Evolutionary conservation across 2,113 vertebrate genomes (phyloP).

Genomic region (Pituophis catenifer): DNA sequence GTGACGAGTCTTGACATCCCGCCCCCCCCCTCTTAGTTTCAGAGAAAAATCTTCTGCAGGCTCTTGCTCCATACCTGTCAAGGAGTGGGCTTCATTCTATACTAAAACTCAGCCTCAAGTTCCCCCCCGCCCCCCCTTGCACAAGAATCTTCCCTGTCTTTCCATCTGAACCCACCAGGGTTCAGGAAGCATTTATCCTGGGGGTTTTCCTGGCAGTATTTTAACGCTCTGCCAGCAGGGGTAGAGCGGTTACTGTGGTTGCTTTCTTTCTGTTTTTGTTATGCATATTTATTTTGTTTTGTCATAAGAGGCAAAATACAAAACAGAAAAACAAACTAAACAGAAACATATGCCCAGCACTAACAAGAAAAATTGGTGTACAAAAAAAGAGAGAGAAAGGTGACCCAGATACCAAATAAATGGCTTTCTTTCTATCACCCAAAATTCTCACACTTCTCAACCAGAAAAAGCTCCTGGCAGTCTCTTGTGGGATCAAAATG

Average conservation of each 20-base stretch:
- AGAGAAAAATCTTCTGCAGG: background rate
- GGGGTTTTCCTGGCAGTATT: background rate
- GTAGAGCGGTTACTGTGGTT: background rate
- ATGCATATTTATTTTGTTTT: too few species aligned
- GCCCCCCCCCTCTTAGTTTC: background rate
- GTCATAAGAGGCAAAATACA: too few species aligned
- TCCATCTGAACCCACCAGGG: background rate
- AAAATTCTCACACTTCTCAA: background rate
- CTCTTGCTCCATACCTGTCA: background rate
- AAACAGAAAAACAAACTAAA: too few species aligned
- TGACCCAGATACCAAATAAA: too few species aligned
- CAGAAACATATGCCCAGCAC: too few species aligned
- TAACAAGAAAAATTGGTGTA: too few species aligned
- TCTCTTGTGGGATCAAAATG: background rate
- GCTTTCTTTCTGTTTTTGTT: too few species aligned
- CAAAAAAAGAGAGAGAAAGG: too few species aligned
- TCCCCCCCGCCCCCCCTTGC: accelerated
- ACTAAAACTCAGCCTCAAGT: background rate
- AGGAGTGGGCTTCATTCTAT: background rate
- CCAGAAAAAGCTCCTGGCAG: background rate
- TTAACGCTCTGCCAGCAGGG: background rate
- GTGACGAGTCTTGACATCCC: background rate
- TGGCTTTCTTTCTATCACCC: background rate
- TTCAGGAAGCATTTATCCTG: background rate
- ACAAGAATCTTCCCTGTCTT: background rate